Evolutionary conservation across 2,888 invertebrate species (phyloP).

Genomic region (Steromphala cineraria): DNA sequence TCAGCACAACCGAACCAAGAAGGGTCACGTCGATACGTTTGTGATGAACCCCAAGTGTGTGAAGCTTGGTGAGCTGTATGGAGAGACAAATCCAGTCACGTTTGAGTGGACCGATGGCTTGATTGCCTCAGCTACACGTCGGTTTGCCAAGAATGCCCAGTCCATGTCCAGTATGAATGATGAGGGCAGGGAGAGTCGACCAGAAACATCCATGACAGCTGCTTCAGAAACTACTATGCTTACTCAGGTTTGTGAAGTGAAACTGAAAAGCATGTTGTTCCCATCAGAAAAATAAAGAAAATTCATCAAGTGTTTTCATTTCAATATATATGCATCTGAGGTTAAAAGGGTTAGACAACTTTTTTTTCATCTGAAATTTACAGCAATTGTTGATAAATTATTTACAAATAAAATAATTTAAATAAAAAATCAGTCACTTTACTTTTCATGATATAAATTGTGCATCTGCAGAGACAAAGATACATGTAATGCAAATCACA

Average conservation of each 20-base stretch:
- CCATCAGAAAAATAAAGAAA: too few relatives aligned
- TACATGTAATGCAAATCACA: too few relatives aligned
- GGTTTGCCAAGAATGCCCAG: conserved; percentile 63
- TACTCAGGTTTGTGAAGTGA: conserved; percentile 40
- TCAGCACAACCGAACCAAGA: conserved; percentile 64
- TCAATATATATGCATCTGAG: too few relatives aligned
- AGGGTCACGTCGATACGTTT: conserved; percentile 73
- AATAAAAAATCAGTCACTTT: too few relatives aligned
- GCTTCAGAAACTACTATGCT: conserved; percentile 43
- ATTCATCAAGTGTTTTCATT: too few relatives aligned
- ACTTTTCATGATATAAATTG: too few relatives aligned
- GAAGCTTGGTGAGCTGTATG: conserved; percentile 73
- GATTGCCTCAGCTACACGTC: conserved; percentile 71
- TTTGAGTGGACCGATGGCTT: conserved; percentile 75
- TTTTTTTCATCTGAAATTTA: too few relatives aligned
- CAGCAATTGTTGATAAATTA: too few relatives aligned
- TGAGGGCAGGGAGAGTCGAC: conserved; percentile 27
- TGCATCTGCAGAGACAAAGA: too few relatives aligned
- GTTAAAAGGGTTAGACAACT: too few relatives aligned
- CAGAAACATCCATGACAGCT: conserved; percentile 38
- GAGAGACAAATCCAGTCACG: conserved; percentile 73
- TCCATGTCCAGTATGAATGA: conserved; percentile 29
- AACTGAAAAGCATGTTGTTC: too few relatives aligned
- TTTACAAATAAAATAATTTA: too few relatives aligned
- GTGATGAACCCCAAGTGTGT: conserved; percentile 75